A percentile compares a stretch with the other conserved stretches of the same genome.
Conservation (phyloP, 53 echinoderm and acorn worm genomes). For the Patiria pectinifera region DNA sequence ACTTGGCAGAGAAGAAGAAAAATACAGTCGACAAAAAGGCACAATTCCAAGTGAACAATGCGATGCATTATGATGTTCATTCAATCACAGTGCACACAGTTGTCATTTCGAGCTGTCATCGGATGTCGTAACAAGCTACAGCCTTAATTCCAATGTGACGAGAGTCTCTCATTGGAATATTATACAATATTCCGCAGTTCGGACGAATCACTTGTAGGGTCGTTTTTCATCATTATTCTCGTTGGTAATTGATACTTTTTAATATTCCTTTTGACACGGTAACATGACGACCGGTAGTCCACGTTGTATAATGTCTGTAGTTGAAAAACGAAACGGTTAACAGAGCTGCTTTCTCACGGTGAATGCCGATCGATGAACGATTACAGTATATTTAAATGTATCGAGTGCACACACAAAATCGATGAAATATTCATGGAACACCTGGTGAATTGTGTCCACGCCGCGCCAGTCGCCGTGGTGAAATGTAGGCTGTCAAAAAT, state of each 20-base stretch:
- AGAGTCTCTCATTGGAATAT: too few relatives aligned
- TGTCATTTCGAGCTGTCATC: too few relatives aligned
- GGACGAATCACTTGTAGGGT: too few relatives aligned
- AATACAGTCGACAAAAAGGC: not conserved
- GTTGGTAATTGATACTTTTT: too few relatives aligned
- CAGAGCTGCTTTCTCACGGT: conserved; percentile 13
- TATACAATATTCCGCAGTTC: too few relatives aligned
- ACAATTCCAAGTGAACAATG: not conserved
- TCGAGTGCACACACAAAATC: not conserved
- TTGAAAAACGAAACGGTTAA: not conserved
- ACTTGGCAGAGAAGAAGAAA: not conserved
- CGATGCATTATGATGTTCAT: not conserved
- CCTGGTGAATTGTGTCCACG: not conserved
- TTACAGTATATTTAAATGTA: not conserved
- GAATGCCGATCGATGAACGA: not conserved
- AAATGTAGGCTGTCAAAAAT: too few relatives aligned
- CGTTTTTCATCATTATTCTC: too few relatives aligned
- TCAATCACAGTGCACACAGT: not conserved
- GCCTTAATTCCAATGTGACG: too few relatives aligned
- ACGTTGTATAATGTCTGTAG: too few relatives aligned
- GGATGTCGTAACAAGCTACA: too few relatives aligned
- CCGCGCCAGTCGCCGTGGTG: not conserved
- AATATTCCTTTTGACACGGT: too few relatives aligned
- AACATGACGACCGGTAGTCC: too few relatives aligned
- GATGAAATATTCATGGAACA: not conserved